Evolutionary conservation across 2,888 invertebrate genomes (phyloP).

Genomic region (Notodonta ziczac): DNA sequence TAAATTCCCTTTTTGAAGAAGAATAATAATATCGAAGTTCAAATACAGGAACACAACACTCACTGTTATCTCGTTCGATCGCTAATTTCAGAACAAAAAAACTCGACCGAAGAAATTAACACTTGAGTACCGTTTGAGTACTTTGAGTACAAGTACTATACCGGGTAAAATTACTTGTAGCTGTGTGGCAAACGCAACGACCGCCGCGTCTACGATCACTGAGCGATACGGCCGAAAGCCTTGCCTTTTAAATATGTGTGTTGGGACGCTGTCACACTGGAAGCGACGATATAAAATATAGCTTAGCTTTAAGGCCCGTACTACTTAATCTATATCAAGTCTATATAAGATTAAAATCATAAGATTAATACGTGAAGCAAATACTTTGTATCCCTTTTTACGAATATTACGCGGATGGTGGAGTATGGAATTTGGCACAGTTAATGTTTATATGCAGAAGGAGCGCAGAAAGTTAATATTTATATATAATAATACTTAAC

Average conservation of each 20-base stretch:
- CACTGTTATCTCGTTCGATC: slow-evolving; percentile 44
- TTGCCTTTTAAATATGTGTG: slow-evolving; percentile 56
- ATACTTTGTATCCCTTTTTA: too few relatives aligned
- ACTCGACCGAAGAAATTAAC: slow-evolving; percentile 20
- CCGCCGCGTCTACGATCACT: slow-evolving; percentile 61
- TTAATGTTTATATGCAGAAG: too few relatives aligned
- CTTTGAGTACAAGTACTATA: slow-evolving; percentile 59
- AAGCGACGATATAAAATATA: slow-evolving; percentile 5
- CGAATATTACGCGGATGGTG: too few relatives aligned
- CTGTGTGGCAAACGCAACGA: slow-evolving; percentile 57
- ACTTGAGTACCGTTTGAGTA: slow-evolving; percentile 7
- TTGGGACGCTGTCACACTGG: slow-evolving; percentile 14
- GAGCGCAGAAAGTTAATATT: too few relatives aligned
- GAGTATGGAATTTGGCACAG: too few relatives aligned
- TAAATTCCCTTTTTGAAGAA: slow-evolving; percentile 40
- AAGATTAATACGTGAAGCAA: too few relatives aligned
- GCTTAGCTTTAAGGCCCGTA: neutral
- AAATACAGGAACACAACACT: slow-evolving; percentile 52
- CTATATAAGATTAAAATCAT: too few relatives aligned
- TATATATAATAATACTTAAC: too few relatives aligned
- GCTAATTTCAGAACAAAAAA: slow-evolving; percentile 17
- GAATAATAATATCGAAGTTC: slow-evolving; percentile 9
- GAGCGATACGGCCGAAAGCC: slow-evolving; percentile 43
- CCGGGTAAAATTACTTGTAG: slow-evolving; percentile 62
- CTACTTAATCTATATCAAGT: too few relatives aligned